These are phyloP conservation scores for Halocynthia roretzi DNA, from an alignment of 23 tunicate genomes.

Conservation along the genomic window DNA sequence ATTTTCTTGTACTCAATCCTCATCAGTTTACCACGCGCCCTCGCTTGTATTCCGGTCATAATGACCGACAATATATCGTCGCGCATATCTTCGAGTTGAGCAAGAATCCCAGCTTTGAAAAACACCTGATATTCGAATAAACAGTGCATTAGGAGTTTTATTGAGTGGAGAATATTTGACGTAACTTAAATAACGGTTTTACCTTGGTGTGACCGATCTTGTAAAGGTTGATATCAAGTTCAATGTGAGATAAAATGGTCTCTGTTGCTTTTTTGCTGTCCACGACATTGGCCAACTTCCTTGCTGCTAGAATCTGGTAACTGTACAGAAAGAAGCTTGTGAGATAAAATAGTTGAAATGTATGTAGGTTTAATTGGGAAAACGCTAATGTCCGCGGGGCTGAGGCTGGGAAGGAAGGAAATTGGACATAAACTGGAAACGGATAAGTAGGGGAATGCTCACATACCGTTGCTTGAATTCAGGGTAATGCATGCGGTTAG, in stretches of 20 bases:
- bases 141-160: not conserved
- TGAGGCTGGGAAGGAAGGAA: not conserved
- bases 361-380: not conserved
- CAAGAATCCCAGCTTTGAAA: conserved; percentile 98
- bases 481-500: conserved; percentile 86
- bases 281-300: conserved; percentile 71
- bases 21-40: conserved; percentile 94
- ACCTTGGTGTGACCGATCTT: conserved; percentile 97
- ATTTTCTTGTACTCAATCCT: conserved; percentile 88
- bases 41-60: conserved; percentile 78
- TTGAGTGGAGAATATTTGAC: not conserved
- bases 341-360: not conserved
- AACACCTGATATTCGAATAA: conserved; percentile 42
- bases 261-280: conserved; percentile 97
- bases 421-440: not conserved
- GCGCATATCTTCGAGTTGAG: conserved; percentile 93
- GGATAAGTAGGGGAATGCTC: not conserved
- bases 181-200: not conserved
- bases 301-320: conserved; percentile 88
- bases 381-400: not conserved
- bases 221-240: conserved; percentile 68
- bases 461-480: conserved; percentile 90
- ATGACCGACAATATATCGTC: conserved; percentile 75
- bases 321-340: conserved; percentile 19
- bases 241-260: conserved; percentile 60